Conservation (phyloP, 1,140 invertebrate species). For the Anoplophora glabripennis region DNA sequence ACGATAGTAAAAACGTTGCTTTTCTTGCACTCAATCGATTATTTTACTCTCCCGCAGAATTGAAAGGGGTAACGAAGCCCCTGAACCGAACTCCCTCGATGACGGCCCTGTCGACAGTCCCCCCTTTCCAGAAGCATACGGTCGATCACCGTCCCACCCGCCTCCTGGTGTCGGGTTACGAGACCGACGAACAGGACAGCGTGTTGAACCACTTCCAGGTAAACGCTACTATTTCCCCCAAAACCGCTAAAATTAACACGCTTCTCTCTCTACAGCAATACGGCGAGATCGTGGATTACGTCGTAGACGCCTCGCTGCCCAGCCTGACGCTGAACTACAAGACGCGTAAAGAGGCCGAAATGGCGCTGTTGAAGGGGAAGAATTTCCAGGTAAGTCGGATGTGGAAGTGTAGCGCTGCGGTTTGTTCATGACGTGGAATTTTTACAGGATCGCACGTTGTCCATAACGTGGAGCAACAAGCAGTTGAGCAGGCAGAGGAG, state of each 20-base stretch:
- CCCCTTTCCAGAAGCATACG: slow-evolving; percentile 51
- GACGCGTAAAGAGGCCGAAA: slow-evolving; percentile 71
- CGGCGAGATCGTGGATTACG: slow-evolving; percentile 68
- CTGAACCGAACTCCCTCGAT: slow-evolving; percentile 29
- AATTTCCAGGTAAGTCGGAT: slow-evolving; percentile 56
- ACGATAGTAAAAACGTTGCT: no score
- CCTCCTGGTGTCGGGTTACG: slow-evolving; percentile 75
- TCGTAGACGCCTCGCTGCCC: slow-evolving; percentile 63
- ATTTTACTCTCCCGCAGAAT: slow-evolving; percentile 4
- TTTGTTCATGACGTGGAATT: not conserved
- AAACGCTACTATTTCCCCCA: slow-evolving; percentile 21
- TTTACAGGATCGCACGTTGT: slow-evolving; percentile 43
- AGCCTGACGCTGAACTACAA: slow-evolving; percentile 70
- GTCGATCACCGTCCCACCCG: slow-evolving; percentile 80
- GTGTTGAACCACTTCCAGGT: slow-evolving; percentile 72
- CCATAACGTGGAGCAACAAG: slow-evolving; percentile 44
- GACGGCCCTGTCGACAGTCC: slow-evolving; percentile 35
- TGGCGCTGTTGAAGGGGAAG: slow-evolving; percentile 63
- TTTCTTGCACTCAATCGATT: no score
- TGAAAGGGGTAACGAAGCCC: slow-evolving; percentile 29
- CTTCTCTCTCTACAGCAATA: slow-evolving; percentile 59
- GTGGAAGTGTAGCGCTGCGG: not conserved
- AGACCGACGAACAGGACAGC: slow-evolving; percentile 66
- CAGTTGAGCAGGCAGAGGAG: slow-evolving; percentile 36
- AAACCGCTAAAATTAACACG: not conserved